Evolutionary conservation across 37 sponge, comb jelly and placozoan genomes (phyloP), one percentile per base, ranked within the genome.

Genomic region (Mnemiopsis leidyi): DNA sequence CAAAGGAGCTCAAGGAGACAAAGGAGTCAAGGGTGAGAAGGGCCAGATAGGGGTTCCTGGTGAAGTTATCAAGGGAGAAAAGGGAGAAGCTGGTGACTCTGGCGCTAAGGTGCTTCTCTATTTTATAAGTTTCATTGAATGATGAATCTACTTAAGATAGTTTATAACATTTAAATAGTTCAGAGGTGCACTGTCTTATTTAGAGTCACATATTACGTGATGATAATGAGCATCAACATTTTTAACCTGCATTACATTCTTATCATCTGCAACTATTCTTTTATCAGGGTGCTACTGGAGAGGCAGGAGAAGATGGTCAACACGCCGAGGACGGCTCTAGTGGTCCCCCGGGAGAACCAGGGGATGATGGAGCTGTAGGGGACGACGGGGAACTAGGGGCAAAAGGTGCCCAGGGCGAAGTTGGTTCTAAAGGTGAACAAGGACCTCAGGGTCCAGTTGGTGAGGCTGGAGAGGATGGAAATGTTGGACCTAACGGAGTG

Each of bases 201-300:
- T n/a, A n/a, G n/a, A n/a, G n/a, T n/a, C n/a, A n/a, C n/a, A n/a
- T n/a, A n/a, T n/a, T n/a, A n/a, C n/a, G n/a, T n/a, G n/a, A n/a
- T n/a, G n/a, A n/a, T n/a, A n/a, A n/a, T n/a, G n/a, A n/a, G n/a
- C n/a, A n/a, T n/a, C n/a, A n/a, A n/a, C n/a, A n/a, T n/a, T n/a
- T n/a, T n/a, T n/a, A n/a, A n/a, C n/a, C n/a, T n/a, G n/a, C n/a
- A n/a, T n/a, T n/a, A n/a, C n/a, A n/a, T n/a, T n/a, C n/a, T n/a
- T n/a, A n/a, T n/a, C n/a, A n/a, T n/a, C n/a, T n/a, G n/a, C n/a
- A n/a, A n/a, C n/a, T n/a, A n/a, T n/a, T n/a, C n/a, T n/a, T n/a
- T n/a, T n/a, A 20, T 82, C 38, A 82, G 37, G 83, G 83, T 82
- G 35, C 82, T 5, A 3, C 82, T 30, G 82, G 82, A 23, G 82